A percentile compares a stretch with the other conserved stretches of the same genome.
These are phyloP conservation scores for Melanerpes aurifrons DNA, from an alignment of 2,113 vertebrate genomes.

Conservation along the genomic window DNA sequence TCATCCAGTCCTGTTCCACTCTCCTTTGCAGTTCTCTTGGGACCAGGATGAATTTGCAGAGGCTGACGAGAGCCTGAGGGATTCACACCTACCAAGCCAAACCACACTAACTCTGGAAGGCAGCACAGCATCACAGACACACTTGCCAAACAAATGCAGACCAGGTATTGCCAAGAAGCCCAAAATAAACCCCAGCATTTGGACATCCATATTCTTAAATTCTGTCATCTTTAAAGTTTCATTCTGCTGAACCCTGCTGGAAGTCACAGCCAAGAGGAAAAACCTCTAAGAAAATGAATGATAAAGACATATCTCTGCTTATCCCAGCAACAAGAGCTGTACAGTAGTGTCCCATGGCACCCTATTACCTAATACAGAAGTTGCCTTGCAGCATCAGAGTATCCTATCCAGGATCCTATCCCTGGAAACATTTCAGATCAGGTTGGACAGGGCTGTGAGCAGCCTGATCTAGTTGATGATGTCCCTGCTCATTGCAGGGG, in stretches of 20 bases:
- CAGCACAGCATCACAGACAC: not conserved
- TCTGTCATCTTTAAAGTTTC: not conserved
- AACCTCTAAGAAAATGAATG: not conserved
- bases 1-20: not conserved
- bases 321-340: not conserved
- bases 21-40: not conserved
- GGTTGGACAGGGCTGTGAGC: too few species aligned
- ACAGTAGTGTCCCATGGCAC: not conserved
- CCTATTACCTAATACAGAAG: not conserved
- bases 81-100: conserved; percentile 43
- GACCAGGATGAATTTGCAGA: not conserved
- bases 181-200: conserved; percentile 58
- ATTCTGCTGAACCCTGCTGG: conserved; percentile 9
- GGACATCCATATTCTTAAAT: conserved; percentile 62
- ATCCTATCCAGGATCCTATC: not conserved
- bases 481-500: too few species aligned
- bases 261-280: conserved; percentile 46
- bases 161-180: conserved; percentile 59
- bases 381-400: not conserved
- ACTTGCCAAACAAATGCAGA: conserved; percentile 15
- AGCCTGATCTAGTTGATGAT: too few species aligned
- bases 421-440: too few species aligned
- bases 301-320: not conserved
- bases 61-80: not conserved
- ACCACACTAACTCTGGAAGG: not conserved